A percentile compares a stretch with the other conserved stretches of the same genome.
Evolutionary conservation across 53 echinoderm and acorn worm species (phyloP).

Genomic region (Pentamera pediparva): DNA sequence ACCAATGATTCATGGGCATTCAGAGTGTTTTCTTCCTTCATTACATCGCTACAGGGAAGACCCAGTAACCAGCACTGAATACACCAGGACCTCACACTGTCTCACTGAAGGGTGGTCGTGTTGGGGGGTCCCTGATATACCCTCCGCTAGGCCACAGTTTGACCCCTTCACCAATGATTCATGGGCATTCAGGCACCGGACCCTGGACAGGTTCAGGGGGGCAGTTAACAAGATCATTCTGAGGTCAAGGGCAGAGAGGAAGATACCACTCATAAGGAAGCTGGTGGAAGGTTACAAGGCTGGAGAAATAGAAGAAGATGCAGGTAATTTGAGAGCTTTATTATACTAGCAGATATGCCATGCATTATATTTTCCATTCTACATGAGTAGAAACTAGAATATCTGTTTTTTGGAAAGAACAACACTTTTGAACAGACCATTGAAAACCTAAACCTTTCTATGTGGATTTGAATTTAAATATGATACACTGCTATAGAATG

Average conservation of each 20-base stretch:
- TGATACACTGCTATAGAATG: too few species aligned
- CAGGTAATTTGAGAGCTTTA: constrained; percentile 47
- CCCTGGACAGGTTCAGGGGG: constrained; percentile 74
- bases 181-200: constrained; percentile 75
- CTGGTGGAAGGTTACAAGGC: constrained; percentile 63
- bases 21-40: too few species aligned
- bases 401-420: too few species aligned
- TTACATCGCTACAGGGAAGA: constrained; percentile 94
- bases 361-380: too few species aligned
- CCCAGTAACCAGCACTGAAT: constrained; percentile 75
- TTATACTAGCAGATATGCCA: too few species aligned
- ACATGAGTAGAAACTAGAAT: too few species aligned
- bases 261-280: constrained; percentile 54
- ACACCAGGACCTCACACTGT: constrained; percentile 50
- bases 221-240: constrained; percentile 83
- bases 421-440: too few species aligned
- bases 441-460: too few species aligned
- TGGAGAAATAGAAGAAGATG: constrained; percentile 63
- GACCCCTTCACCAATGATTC: constrained; percentile 82
- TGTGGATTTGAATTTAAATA: too few species aligned
- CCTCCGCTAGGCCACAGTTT: constrained; percentile 49
- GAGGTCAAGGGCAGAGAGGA: constrained; percentile 58
- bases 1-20: too few species aligned
- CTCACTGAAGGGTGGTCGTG: constrained; percentile 71
- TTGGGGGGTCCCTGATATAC: constrained; percentile 43